Evolutionary conservation across 2,888 invertebrate genomes (phyloP), one percentile per base, ranked within the genome.

Genomic region (Neoaliturus tenellus): DNA sequence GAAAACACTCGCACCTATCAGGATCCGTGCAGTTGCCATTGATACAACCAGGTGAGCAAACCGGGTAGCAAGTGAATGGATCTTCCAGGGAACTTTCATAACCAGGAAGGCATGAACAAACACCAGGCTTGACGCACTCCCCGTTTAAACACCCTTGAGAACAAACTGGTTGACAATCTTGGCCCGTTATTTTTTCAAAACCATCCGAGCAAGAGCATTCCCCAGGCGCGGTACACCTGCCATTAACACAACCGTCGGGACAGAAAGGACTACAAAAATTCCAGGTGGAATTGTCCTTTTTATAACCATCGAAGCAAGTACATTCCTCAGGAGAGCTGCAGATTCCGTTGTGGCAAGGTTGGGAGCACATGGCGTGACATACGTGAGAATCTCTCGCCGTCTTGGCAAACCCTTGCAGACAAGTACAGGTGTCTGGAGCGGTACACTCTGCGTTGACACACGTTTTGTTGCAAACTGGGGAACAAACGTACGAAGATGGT

Each of bases 401-500:
- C 17, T 80, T 62, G 14, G 17, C 35, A 58, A 81, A 85, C 5
- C 83, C 83, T 62, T 44, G 4, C 4, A 44, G n/a, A 48, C 85
- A 85, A 10, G 82, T 69, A 23, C 85, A 85, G n/a, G 39, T 44
- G 14, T 73, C 73, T 0, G 85, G 85, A 4, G 75, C 35, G 33
- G 71, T 31, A 51, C 85, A 85, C 41, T 81, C 23, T n/a, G 82
- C 85, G 55, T 85, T 55, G 4, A 83, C n/a, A 44, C 85, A 85
- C 3, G 51, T 51, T 2, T 62, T 31, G 12, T 39, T 25, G 35
- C 85, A 85, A 28, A 75, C 35, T n/a, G 85, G 85, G n/a, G 17
- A 17, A 51, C 85, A 85, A 14, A 25, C 31, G 44, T 23, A 75
- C 8, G 33, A 2, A n/a, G n/a, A n/a, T n/a, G n/a, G n/a, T 39